Evolutionary conservation across 2,888 invertebrate genomes (phyloP), one percentile per base, ranked within the genome.

Genomic region (Cepaea hortensis): DNA sequence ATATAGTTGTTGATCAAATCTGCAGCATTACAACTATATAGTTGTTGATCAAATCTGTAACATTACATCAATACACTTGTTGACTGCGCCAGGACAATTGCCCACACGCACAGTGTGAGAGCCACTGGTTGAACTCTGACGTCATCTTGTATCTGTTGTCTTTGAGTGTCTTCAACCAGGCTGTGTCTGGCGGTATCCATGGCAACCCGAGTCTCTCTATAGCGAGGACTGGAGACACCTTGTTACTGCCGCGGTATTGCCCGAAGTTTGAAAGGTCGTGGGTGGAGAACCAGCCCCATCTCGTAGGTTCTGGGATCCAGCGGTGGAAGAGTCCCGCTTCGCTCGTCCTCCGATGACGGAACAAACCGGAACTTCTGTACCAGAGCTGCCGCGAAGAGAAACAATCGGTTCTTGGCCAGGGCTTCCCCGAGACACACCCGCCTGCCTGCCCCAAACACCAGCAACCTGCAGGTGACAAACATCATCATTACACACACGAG

Each of bases 351-450:
- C 20, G 77, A 35, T 13, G 68, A 70, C 11, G 90, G 85, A 48
- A 85, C 61, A 86, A 93, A 92, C 15, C 50, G 62, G 84, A 92
- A 92, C 18, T 89, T 87, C 84, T 92, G 92, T 46, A 93, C 87
- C 11, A 93, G 85, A 9, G 90, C 84, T 3, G 91, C 77, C 3
- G 90, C 90, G 84, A 93, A 93, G 13, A 93, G 87, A 88, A 93
- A 93, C 23, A 93, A 90, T 65, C 93, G 88, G 85, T 93, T 93
- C 73, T 91, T 91, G n/a, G 93, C 93, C 65, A 93, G 87, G 0
- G 90, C 87, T 86, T 93, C 93, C 35, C 93, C 93, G 7, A 93
- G 85, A 88, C 93, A 93, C 48, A 92, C 92, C 11, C 93, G 88
- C 79, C 92, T 85, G 0, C 93, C 93, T 46, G 91, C 93, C 55